phyloP scores from a whole-genome alignment of 1,140 invertebrate species.

The Episyrphus balteatus region DNA sequence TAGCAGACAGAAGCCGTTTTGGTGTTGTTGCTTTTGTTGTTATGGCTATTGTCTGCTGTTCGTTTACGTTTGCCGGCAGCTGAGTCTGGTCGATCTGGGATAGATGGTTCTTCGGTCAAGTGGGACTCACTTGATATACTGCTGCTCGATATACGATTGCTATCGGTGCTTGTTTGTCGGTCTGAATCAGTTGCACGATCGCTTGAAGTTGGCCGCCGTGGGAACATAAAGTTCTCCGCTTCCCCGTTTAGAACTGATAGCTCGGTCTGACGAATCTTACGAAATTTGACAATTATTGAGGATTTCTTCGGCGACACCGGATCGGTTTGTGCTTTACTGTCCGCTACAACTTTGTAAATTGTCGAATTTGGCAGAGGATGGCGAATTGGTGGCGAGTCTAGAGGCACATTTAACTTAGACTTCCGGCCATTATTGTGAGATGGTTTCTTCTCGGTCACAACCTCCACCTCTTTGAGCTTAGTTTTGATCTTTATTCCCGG shows the following conservation, averaged over 20 bases:
- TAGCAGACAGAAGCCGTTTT: background rate
- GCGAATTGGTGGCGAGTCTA: conserved; percentile 23
- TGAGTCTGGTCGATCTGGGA: too few species aligned
- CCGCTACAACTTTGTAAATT: conserved; percentile 28
- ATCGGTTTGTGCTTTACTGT: conserved; percentile 11
- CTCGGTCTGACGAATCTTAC: conserved; percentile 58
- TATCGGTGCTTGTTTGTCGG: conserved; percentile 34
- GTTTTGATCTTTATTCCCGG: conserved; percentile 3
- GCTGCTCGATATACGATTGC: conserved; percentile 8
- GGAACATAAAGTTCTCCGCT: conserved; percentile 75
- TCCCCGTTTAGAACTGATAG: conserved; percentile 64
- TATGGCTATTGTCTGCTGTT: too few species aligned
- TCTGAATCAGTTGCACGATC: conserved; percentile 36
- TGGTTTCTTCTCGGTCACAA: background rate
- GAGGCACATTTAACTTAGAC: conserved; percentile 11
- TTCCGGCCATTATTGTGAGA: conserved; percentile 11
- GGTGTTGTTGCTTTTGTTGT: too few species aligned
- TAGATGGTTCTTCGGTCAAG: background rate
- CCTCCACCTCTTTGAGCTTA: background rate
- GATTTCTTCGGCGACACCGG: conserved; percentile 22
- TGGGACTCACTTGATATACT: conserved; percentile 23
- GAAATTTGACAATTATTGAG: conserved; percentile 60
- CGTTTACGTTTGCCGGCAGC: too few species aligned
- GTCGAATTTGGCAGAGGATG: conserved; percentile 30
- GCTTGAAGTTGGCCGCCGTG: conserved; percentile 47